Evolutionary conservation across 2,113 vertebrate species (phyloP).

Genomic region (Austrofundulus limnaeus): DNA sequence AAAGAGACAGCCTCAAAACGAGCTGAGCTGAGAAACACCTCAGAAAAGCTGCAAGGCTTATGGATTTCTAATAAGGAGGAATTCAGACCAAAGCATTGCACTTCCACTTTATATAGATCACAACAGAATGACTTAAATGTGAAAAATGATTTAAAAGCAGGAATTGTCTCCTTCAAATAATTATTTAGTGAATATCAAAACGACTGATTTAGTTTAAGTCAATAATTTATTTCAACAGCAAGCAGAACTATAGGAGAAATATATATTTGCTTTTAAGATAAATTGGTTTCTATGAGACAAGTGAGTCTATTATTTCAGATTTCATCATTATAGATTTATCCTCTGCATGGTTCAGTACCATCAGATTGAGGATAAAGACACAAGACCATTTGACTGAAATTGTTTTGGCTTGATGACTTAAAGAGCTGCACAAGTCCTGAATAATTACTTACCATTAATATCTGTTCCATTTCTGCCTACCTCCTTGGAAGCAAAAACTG

Average conservation of each 20-base stretch:
- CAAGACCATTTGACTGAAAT: not conserved
- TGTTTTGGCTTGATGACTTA: conserved; percentile 1
- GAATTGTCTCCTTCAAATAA: too few relatives aligned
- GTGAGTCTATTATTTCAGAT: not conserved
- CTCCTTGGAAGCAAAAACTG: conserved; percentile 47
- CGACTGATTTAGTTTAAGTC: too few relatives aligned
- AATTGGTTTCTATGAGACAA: not conserved
- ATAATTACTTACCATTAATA: conserved; percentile 54
- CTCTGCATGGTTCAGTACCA: not conserved
- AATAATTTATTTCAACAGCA: not conserved
- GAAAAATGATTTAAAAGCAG: too few relatives aligned
- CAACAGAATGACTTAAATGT: too few relatives aligned
- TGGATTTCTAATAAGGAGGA: too few relatives aligned
- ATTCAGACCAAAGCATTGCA: too few relatives aligned
- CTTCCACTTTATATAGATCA: too few relatives aligned
- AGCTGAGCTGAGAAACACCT: too few relatives aligned
- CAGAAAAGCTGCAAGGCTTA: too few relatives aligned
- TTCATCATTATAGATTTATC: not conserved
- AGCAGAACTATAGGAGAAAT: not conserved
- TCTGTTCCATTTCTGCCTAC: conserved; percentile 37
- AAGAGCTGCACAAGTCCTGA: conserved; percentile 18
- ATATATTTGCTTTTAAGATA: not conserved
- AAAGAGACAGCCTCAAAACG: too few relatives aligned
- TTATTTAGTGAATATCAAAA: too few relatives aligned
- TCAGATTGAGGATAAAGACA: conserved; percentile 15